Evolutionary conservation across 2,888 invertebrate species (phyloP).

Genomic region (Gymnocheta viridis): DNA sequence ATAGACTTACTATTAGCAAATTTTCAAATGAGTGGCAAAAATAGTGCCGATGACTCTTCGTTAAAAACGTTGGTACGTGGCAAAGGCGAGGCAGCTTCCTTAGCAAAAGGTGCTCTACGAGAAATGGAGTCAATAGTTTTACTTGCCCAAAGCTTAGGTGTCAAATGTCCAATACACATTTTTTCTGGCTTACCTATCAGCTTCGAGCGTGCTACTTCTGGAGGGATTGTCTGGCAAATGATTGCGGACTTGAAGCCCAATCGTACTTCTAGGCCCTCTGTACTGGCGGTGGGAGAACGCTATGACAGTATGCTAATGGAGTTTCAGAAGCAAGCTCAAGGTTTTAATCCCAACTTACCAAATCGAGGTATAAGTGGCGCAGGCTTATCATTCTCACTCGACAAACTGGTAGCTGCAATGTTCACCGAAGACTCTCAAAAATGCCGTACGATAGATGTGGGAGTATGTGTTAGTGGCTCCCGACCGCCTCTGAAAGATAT

Average conservation of each 20-base stretch:
- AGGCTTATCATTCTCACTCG: conserved; percentile 93
- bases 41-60: conserved; percentile 78
- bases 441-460: conserved; percentile 84
- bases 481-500: conserved; percentile 84
- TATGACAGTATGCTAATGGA: conserved; percentile 91
- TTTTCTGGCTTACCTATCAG: conserved; percentile 83
- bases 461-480: conserved; percentile 86
- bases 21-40: conserved; percentile 77
- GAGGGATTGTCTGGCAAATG: conserved; percentile 86
- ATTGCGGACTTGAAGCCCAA: conserved; percentile 79
- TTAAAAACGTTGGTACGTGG: conserved; percentile 86
- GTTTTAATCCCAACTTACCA: conserved; percentile 77
- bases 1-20: conserved; percentile 79
- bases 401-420: conserved; percentile 87
- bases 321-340: conserved; percentile 84
- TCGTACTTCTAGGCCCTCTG: conserved; percentile 84
- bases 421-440: conserved; percentile 83
- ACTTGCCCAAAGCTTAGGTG: conserved; percentile 88
- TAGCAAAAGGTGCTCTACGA: conserved; percentile 87
- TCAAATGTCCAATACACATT: conserved; percentile 85
- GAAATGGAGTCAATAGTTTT: conserved; percentile 89
- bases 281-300: conserved; percentile 94
- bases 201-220: conserved; percentile 83
- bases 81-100: conserved; percentile 86
- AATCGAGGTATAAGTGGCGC: conserved; percentile 84